Percentiles rank a stretch among this genome's conserved stretches.
These are phyloP conservation scores for Brachionus rotundiformis DNA, from an alignment of 1,140 invertebrate genomes.

Conservation along the genomic window DNA sequence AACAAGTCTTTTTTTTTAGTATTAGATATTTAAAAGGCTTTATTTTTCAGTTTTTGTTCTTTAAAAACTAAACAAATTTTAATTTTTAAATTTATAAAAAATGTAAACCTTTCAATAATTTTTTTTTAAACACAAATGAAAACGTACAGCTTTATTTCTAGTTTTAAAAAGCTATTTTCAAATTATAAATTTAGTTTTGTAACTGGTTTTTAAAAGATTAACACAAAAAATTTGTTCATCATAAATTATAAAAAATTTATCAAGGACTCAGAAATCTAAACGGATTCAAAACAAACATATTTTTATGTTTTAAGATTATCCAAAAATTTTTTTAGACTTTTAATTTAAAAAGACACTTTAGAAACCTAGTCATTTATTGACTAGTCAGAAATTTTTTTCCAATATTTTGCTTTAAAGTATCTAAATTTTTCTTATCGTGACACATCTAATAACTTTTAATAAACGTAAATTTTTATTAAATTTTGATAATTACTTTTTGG, in stretches of 20 bases:
- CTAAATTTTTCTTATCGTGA: not conserved
- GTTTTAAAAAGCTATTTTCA: not conserved
- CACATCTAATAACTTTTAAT: not conserved
- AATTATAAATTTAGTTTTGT: not conserved
- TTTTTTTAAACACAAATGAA: not conserved
- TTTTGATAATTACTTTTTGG: not conserved
- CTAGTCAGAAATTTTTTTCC: not conserved
- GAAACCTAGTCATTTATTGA: not conserved
- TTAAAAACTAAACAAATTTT: not conserved
- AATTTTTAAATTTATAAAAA: not conserved
- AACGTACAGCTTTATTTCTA: slow-evolving; percentile 8
- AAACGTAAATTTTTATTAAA: not conserved
- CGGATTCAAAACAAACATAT: not conserved
- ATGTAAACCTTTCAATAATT: slow-evolving; percentile 33
- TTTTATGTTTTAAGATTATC: not conserved
- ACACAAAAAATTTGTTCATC: not conserved
- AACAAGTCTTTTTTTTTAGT: not conserved
- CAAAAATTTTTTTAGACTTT: too few relatives aligned
- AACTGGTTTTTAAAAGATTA: slow-evolving; percentile 20
- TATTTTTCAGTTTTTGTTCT: not conserved
- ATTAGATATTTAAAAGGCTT: not conserved
- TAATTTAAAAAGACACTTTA: too few relatives aligned
- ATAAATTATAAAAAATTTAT: not conserved
- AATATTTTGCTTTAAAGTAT: too few relatives aligned
- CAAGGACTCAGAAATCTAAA: not conserved